Percentiles rank a stretch among this genome's conserved stretches.
These are phyloP conservation scores for Papilio gigon DNA, from an alignment of 2,888 invertebrate species.

Conservation along the genomic window DNA sequence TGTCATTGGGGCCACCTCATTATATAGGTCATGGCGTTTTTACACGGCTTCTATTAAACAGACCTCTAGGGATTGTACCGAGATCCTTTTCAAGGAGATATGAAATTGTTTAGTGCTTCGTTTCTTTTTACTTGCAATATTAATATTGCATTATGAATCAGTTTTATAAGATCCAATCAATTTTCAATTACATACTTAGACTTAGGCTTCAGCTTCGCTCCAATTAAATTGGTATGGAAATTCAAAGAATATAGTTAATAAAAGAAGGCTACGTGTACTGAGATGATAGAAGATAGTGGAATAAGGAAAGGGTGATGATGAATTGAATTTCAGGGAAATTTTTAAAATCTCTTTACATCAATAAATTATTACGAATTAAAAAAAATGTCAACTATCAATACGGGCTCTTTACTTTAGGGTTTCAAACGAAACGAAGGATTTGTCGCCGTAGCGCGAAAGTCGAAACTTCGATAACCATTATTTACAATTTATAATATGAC, in stretches of 20 bases:
- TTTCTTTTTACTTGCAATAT: neutral
- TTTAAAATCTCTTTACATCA: too few relatives aligned
- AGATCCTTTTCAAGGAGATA: constrained; percentile 12
- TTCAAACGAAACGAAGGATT: too few relatives aligned
- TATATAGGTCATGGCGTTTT: constrained; percentile 29
- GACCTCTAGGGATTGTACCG: constrained; percentile 4
- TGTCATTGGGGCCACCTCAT: neutral
- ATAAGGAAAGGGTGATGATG: too few relatives aligned
- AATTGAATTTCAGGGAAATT: too few relatives aligned
- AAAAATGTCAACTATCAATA: too few relatives aligned
- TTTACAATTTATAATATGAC: constrained; percentile 14
- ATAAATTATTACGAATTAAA: too few relatives aligned
- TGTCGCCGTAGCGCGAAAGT: neutral
- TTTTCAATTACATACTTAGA: too few relatives aligned
- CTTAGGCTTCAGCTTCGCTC: too few relatives aligned
- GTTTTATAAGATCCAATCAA: neutral
- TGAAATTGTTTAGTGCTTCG: neutral
- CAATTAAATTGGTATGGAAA: neutral
- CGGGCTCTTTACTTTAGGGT: too few relatives aligned
- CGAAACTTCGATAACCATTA: constrained; percentile 2
- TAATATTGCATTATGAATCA: neutral
- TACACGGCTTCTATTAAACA: constrained; percentile 22
- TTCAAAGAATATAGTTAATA: too few relatives aligned
- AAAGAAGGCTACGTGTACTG: too few relatives aligned
- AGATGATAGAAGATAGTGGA: too few relatives aligned